Evolutionary conservation across 2,113 vertebrate species (phyloP).

Genomic region (Sminthopsis crassicaudata): DNA sequence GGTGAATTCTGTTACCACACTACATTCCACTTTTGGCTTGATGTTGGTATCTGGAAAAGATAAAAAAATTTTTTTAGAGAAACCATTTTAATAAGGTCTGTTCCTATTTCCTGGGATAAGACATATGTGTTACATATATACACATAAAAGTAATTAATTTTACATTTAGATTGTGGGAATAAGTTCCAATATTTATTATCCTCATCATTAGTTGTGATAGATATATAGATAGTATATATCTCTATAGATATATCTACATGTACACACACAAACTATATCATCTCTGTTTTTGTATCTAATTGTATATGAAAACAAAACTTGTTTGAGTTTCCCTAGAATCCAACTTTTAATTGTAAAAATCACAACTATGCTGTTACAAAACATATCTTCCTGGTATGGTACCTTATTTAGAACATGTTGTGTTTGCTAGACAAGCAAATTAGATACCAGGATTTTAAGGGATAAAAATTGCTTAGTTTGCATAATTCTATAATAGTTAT

Average conservation of each 20-base stretch:
- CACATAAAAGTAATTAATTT: conserved; percentile 8
- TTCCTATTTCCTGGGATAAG: neutral
- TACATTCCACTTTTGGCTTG: conserved; percentile 98
- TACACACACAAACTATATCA: neutral
- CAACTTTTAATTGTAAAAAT: conserved; percentile 23
- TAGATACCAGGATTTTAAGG: neutral
- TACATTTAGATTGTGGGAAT: neutral
- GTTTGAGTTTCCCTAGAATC: conserved; percentile 18
- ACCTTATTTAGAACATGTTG: neutral
- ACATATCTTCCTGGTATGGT: too few species aligned
- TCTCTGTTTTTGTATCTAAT: neutral
- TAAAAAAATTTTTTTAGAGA: conserved; percentile 53
- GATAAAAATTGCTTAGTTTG: neutral
- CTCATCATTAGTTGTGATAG: neutral
- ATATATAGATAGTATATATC: neutral
- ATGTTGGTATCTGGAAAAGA: conserved; percentile 88
- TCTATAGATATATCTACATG: too few species aligned
- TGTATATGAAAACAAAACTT: neutral
- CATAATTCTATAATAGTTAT: neutral
- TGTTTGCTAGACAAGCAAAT: neutral
- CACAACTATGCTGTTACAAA: neutral
- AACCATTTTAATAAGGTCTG: neutral
- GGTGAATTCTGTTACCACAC: conserved; percentile 98
- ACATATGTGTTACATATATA: neutral
- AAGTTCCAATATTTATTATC: neutral